Evolutionary conservation across 2,797 vertebrate genomes (phyloP).

Genomic region (Hemibagrus guttatus): DNA sequence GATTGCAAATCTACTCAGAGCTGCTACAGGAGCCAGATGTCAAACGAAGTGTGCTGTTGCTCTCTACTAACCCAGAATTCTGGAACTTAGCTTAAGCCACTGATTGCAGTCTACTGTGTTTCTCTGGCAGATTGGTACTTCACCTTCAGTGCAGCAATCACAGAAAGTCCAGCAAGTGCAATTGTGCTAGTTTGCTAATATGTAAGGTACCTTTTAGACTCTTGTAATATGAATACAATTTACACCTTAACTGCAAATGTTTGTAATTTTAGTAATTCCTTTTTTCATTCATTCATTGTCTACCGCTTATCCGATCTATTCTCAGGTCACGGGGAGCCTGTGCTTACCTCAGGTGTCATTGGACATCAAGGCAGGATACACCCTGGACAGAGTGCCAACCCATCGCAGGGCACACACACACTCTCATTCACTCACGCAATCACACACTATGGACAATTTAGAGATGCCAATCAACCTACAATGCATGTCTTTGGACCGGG

Average conservation of each 20-base stretch:
- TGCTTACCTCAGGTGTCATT: too few species aligned
- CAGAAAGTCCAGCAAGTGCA: background rate
- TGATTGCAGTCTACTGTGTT: slow-evolving; percentile 13
- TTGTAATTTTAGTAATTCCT: background rate
- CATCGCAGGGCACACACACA: too few species aligned
- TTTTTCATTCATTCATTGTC: too few species aligned
- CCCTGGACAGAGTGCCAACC: too few species aligned
- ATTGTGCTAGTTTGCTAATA: background rate
- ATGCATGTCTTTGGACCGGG: too few species aligned
- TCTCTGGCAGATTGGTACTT: slow-evolving; percentile 1
- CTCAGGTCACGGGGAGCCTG: too few species aligned
- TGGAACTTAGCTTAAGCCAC: background rate
- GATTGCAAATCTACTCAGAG: background rate
- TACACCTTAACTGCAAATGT: background rate
- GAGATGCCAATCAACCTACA: too few species aligned
- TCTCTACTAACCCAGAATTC: slow-evolving; percentile 1
- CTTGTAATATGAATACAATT: background rate
- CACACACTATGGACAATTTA: too few species aligned
- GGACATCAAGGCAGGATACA: too few species aligned
- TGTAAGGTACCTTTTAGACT: background rate
- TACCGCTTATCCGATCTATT: too few species aligned
- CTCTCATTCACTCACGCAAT: too few species aligned
- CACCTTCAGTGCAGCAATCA: slow-evolving; percentile 4
- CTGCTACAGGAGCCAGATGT: background rate
- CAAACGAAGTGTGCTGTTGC: background rate